These are phyloP conservation scores for Monochamus saltuarius DNA, from an alignment of 1,140 invertebrate genomes.

Conservation along the genomic window DNA sequence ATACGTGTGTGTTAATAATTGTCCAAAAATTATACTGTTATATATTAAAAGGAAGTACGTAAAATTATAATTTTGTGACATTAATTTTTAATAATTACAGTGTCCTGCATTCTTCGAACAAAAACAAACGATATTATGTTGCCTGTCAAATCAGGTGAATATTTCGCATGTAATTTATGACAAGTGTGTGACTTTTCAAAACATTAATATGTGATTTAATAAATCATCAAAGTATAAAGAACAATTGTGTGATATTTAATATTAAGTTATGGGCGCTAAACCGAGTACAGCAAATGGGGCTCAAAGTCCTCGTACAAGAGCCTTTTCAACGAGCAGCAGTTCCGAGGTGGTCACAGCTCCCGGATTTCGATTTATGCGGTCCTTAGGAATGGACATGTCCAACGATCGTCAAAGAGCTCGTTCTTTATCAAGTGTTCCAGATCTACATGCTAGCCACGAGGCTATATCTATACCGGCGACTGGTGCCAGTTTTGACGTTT, in stretches of 20 bases:
- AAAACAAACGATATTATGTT: constrained; percentile 14
- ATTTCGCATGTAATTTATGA: constrained; percentile 32
- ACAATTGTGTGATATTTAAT: constrained; percentile 11
- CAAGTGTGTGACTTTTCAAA: constrained; percentile 23
- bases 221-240: constrained; percentile 5
- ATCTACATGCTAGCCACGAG: constrained; percentile 64
- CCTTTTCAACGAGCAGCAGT: constrained; percentile 75
- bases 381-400: constrained; percentile 68
- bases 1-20: constrained; percentile 14
- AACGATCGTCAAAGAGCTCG: constrained; percentile 73
- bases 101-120: background rate
- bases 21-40: constrained; percentile 5
- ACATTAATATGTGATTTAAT: constrained; percentile 20
- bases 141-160: constrained; percentile 28
- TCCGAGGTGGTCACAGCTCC: constrained; percentile 65
- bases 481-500: constrained; percentile 60
- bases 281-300: constrained; percentile 74
- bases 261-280: constrained; percentile 72
- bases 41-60: background rate
- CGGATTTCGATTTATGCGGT: constrained; percentile 72
- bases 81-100: background rate
- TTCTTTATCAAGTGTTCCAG: constrained; percentile 80
- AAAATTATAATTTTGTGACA: background rate
- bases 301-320: constrained; percentile 70
- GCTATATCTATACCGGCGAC: constrained; percentile 57